phyloP scores from a whole-genome alignment of 37 sponge, comb jelly and placozoan species.

The Spongilla lacustris region DNA sequence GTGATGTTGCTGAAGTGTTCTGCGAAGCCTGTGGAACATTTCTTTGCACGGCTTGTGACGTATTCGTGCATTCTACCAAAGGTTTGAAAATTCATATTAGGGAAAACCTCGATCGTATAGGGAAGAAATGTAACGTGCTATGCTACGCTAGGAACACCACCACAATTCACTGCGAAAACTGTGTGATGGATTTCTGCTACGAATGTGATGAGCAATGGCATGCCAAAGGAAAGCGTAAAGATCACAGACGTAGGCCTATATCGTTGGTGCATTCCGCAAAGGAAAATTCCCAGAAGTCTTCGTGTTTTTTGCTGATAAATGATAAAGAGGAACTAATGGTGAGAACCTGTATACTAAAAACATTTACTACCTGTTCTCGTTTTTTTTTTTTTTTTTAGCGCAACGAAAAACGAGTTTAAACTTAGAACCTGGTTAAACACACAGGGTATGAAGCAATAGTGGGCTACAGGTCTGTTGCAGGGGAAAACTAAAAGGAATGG shows the following conservation, averaged over 20 bases:
- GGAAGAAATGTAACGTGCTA: conserved; percentile 39
- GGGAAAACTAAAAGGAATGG: too few species aligned
- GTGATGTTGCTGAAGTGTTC: neutral
- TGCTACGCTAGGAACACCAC: conserved; percentile 49
- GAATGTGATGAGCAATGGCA: conserved; percentile 68
- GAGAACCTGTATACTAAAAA: too few species aligned
- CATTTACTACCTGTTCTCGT: too few species aligned
- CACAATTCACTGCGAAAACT: conserved; percentile 38
- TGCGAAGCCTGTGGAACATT: conserved; percentile 67
- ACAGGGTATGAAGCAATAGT: too few species aligned
- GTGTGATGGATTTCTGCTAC: conserved; percentile 47
- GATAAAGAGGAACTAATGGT: conserved; percentile 76
- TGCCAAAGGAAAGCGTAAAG: conserved; percentile 24
- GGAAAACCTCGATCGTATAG: neutral
- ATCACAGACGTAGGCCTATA: conserved; percentile 14
- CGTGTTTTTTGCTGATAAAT: conserved; percentile 60
- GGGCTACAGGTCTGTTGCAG: too few species aligned
- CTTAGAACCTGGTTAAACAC: too few species aligned
- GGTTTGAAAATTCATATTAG: conserved; percentile 25
- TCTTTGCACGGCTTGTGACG: conserved; percentile 60
- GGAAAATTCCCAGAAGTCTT: neutral
- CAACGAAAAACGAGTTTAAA: too few species aligned
- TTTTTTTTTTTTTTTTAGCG: too few species aligned
- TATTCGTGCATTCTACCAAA: conserved; percentile 50
- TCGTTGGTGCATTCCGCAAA: neutral